Percentiles rank a stretch among this genome's conserved stretches.
phyloP scores from a whole-genome alignment of 2,888 invertebrate genomes.

The Branchipolynoe longqiensis region DNA sequence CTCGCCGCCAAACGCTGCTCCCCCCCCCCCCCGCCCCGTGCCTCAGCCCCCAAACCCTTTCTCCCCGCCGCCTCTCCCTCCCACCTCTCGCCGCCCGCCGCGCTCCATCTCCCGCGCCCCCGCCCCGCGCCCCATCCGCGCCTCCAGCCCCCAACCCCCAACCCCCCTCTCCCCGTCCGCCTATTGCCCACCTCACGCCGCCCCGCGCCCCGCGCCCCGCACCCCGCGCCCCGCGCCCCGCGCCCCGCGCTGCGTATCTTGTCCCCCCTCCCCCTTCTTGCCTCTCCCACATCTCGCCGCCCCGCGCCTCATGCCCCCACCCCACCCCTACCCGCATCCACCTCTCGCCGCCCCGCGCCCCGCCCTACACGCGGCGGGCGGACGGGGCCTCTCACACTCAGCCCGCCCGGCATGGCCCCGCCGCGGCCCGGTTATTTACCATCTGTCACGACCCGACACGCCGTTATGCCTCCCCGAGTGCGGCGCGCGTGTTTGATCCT shows the following conservation, averaged over 20 bases:
- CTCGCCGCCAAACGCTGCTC: no score
- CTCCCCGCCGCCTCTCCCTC: no score
- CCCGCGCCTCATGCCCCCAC: neutral
- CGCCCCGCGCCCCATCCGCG: no score
- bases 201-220: neutral
- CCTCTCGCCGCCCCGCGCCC: neutral
- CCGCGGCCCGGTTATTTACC: constrained; percentile 7
- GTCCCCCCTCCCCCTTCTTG: neutral
- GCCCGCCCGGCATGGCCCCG: neutral
- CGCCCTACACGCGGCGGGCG: neutral
- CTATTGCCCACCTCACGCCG: neutral
- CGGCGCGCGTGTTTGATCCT: constrained; percentile 38
- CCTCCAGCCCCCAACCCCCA: no score
- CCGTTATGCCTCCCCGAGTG: constrained; percentile 6
- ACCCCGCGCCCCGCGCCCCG: neutral
- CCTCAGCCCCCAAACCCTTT: no score
- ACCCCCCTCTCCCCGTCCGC: no score
- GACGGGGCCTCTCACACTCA: neutral
- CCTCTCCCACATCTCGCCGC: no score
- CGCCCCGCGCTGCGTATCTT: neutral
- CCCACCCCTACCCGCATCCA: neutral
- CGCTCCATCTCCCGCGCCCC: no score
- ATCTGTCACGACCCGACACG: neutral
- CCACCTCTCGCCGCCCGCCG: no score
- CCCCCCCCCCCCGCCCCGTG: no score